Base-by-base conservation (phyloP, 2,888 invertebrate genomes). In the Cephus sareptanus region DNA sequence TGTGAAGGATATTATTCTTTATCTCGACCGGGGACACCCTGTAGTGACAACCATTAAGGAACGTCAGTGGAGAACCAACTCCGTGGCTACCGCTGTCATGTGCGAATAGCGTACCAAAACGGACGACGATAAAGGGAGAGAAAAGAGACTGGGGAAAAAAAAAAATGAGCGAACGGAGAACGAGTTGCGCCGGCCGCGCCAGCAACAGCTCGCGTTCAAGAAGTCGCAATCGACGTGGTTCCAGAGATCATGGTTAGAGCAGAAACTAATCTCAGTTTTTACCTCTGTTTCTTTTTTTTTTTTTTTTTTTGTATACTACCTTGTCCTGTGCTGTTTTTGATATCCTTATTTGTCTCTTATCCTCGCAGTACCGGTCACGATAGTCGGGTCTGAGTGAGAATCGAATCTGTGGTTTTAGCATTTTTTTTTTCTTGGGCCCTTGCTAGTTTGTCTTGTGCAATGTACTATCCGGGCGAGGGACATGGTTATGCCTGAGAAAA, bases 151-250 rank as follows among this genome's bases (percentile, higher is more conserved):
- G 23, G 71, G 71, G n/a, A 11, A 75, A 87, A 82, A 82, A 82
- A 89, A 87, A 82, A 82, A 89, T 90, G 89, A 85, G 87, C 81
- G 88, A 88, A 75, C 85, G 87, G 73, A 85, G 84, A 84, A 84
- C 86, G 81, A 89, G 87, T 84, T 84, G 87, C 79, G 82, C 81
- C 76, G 83, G 83, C 74, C 86, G 85, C 81, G 85, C 86, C 69
- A 84, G 85, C 83, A 83, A 85, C 83, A 87, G 87, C 82, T 89
- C 90, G 77, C 87, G 90, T 84, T 89, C 90, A 77, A 87, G 88
- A 81, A 90, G 90, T 83, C 88, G 89, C 77, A 90, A 85, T 85
- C 89, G 90, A 78, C 88, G 89, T 34, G 85, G 87, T 77, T 89
- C 90, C 80, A 87, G 86, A 77, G 90, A 90, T 84, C 89, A 90